These are phyloP conservation scores for Acropora tenuis DNA, from an alignment of 64 coral and sea anemone species.

Conservation along the genomic window DNA sequence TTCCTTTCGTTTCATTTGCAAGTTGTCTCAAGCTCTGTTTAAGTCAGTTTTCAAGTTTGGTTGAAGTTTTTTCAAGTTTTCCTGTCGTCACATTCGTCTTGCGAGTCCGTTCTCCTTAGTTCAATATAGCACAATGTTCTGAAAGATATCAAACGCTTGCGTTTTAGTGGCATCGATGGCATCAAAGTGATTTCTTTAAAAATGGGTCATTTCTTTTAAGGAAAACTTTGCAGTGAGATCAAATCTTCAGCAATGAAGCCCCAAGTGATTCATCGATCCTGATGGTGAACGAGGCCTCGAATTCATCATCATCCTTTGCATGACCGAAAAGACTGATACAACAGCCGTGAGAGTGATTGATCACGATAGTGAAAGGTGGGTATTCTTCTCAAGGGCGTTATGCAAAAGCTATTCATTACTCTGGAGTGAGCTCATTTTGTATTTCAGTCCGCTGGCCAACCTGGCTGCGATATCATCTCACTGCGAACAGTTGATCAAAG, in stretches of 20 bases:
- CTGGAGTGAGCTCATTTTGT: background rate
- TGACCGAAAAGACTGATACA: slow-evolving; percentile 37
- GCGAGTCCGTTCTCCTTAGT: too few species aligned
- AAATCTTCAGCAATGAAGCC: background rate
- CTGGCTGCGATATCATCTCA: slow-evolving; percentile 2
- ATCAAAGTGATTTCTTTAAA: too few species aligned
- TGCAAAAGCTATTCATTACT: background rate
- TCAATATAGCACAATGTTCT: too few species aligned
- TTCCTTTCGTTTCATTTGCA: too few species aligned
- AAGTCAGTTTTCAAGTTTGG: too few species aligned
- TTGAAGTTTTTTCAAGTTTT: too few species aligned
- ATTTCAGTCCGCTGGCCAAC: background rate
- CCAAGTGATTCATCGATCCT: slow-evolving; percentile 50
- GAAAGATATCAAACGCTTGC: too few species aligned
- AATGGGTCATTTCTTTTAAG: background rate
- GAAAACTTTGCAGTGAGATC: slow-evolving; percentile 38
- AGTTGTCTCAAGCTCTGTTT: too few species aligned
- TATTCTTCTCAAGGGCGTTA: slow-evolving; percentile 18
- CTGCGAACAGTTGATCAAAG: slow-evolving; percentile 54
- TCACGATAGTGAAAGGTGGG: slow-evolving; percentile 34
- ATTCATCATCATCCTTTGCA: slow-evolving; percentile 23
- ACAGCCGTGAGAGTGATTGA: slow-evolving; percentile 36
- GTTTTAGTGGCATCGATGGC: too few species aligned
- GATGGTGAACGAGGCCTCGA: background rate
- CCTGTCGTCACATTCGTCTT: too few species aligned